Conservation (phyloP, 2,113 vertebrate species). For the Murina feae region DNA sequence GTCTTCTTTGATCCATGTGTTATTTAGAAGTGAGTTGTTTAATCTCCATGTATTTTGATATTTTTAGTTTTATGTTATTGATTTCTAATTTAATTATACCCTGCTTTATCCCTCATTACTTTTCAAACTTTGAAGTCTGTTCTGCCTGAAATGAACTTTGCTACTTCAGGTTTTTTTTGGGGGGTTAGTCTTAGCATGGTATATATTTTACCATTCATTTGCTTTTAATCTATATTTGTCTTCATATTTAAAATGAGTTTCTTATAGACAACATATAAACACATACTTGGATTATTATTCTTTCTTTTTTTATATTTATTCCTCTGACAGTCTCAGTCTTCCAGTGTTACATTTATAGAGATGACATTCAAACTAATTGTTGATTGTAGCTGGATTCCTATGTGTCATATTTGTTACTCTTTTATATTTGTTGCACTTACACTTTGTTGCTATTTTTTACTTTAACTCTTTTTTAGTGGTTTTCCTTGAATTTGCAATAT, state of each 20-base stretch:
- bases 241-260: not conserved
- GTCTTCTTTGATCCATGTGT: not conserved
- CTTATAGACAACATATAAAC: not conserved
- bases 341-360: not conserved
- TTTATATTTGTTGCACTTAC: not conserved
- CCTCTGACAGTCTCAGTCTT: not conserved
- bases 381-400: not conserved
- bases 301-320: not conserved
- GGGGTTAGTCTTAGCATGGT: not conserved
- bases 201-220: not conserved
- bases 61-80: not conserved
- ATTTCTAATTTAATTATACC: not conserved
- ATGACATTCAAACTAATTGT: not conserved
- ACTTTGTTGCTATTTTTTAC: not conserved
- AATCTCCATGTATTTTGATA: not conserved
- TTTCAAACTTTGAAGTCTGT: not conserved
- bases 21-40: not conserved
- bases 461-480: not conserved
- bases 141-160: not conserved
- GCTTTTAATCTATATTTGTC: not conserved
- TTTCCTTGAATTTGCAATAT: not conserved
- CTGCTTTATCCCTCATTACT: not conserved
- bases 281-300: not conserved
- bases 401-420: not conserved
- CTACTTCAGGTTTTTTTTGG: not conserved